Evolutionary conservation across 2,113 vertebrate species (phyloP), one percentile per base, ranked within the genome.

Genomic region (Nyctibius bracteatus): DNA sequence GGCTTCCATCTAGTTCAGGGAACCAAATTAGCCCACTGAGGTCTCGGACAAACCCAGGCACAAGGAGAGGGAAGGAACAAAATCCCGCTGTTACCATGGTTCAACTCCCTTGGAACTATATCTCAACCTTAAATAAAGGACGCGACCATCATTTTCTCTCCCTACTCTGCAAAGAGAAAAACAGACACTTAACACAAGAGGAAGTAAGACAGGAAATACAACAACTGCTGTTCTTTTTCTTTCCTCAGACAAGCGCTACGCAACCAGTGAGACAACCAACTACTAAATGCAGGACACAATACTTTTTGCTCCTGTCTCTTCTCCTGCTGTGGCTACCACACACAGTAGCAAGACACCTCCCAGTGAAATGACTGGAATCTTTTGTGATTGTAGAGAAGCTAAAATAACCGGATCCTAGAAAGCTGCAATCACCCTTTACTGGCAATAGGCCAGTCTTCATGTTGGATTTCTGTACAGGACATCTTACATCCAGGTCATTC

Each of bases 71-170:
- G 24, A 25, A 78, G 24, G 22, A 88, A 84, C 10, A 74, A 88
- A 95, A 86, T 35, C 35, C 55, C 5, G 3, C 35, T 39, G 54
- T 62, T 74, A 58, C 4, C 20, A 66, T 12, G 16, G 43, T n/a
- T 84, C 46, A 86, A 4, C 16, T 78, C 43, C 49, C 37, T 84
- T 65, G 23, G 67, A 86, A 74, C 43, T 39, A 0, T 10, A 35
- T 33, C 55, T 91, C 63, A 88, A 52, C 14, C 55, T 75, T 44
- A 79, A 82, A 65, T 20, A 61, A 94, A 74, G 30, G n/a, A 35
- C 4, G 3, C 0, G 0, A 67, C 15, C 54, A 51, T 46, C 1
- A 1, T 43, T 65, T 95, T 79, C 55, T 59, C 77, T 84, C 65
- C 63, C 52, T 78, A 1, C 22, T 74, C 57, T 67, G 52, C 52